These are phyloP conservation scores for Chlorodrepanis virens DNA, from an alignment of 2,113 vertebrate genomes.

Conservation along the genomic window DNA sequence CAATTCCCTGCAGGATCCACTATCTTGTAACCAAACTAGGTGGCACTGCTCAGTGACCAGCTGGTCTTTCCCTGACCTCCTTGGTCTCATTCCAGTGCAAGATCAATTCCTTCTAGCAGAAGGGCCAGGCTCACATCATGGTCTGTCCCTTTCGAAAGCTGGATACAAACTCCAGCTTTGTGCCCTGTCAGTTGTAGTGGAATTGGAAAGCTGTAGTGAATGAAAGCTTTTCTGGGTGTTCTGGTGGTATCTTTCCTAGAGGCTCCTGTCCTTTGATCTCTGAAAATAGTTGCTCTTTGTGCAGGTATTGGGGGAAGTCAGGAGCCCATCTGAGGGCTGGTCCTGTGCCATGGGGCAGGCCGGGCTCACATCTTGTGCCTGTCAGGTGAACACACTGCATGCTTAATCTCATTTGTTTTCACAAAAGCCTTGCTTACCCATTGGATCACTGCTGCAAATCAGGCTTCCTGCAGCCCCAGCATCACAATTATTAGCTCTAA, in stretches of 20 bases:
- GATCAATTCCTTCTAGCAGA: slow-evolving; percentile 60
- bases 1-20: accelerated
- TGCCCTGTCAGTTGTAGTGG: not conserved
- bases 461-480: not conserved
- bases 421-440: accelerated
- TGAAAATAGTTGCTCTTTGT: not conserved
- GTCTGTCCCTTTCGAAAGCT: slow-evolving; percentile 49
- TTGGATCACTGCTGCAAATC: accelerated
- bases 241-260: not conserved
- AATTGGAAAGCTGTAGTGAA: not conserved
- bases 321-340: not conserved
- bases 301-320: not conserved
- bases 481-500: not conserved
- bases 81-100: slow-evolving; percentile 56
- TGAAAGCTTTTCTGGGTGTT: not conserved
- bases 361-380: accelerated
- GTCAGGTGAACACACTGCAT: accelerated
- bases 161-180: slow-evolving; percentile 10
- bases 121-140: not conserved
- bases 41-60: slow-evolving; percentile 65
- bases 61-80: slow-evolving; percentile 45
- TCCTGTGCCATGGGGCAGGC: accelerated
- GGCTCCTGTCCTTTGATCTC: not conserved
- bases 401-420: accelerated
- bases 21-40: too few species aligned